Percentiles rank a stretch among this genome's conserved stretches.
Conservation (phyloP, 2,113 vertebrate genomes). For the Ceratotherium simum region DNA sequence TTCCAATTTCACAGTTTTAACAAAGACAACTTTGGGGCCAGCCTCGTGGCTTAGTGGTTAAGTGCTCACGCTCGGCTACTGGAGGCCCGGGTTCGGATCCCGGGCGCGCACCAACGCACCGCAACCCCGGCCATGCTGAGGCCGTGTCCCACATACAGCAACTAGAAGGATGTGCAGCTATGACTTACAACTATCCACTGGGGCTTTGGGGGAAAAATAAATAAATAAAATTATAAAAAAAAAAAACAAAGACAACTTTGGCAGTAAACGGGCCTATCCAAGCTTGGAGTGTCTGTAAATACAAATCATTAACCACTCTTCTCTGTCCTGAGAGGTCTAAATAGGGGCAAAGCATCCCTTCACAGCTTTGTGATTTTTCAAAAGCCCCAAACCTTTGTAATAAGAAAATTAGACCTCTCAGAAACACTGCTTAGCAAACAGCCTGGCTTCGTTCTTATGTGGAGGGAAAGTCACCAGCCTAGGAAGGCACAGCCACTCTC, state of each 20-base stretch:
- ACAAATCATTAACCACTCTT: neutral
- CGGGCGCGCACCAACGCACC: too few species aligned
- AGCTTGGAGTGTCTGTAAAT: neutral
- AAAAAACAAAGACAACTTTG: neutral
- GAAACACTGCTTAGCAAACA: neutral
- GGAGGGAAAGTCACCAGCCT: neutral
- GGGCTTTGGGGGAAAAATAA: too few species aligned
- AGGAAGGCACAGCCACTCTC: neutral
- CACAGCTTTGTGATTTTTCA: neutral
- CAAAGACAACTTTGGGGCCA: neutral
- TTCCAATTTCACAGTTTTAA: constrained; percentile 28
- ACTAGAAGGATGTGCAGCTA: too few species aligned
- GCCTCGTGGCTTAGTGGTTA: too few species aligned
- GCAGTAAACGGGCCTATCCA: neutral
- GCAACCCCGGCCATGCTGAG: too few species aligned
- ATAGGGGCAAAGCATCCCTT: neutral
- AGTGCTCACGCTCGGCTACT: too few species aligned
- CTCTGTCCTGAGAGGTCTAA: neutral
- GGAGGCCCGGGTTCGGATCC: too few species aligned
- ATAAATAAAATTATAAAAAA: too few species aligned
- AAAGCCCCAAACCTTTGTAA: neutral
- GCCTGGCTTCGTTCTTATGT: neutral
- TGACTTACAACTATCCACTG: too few species aligned
- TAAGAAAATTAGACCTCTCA: neutral
- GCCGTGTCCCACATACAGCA: too few species aligned